phyloP scores from a whole-genome alignment of 2,888 invertebrate genomes.

The Trachelus troglodyta region DNA sequence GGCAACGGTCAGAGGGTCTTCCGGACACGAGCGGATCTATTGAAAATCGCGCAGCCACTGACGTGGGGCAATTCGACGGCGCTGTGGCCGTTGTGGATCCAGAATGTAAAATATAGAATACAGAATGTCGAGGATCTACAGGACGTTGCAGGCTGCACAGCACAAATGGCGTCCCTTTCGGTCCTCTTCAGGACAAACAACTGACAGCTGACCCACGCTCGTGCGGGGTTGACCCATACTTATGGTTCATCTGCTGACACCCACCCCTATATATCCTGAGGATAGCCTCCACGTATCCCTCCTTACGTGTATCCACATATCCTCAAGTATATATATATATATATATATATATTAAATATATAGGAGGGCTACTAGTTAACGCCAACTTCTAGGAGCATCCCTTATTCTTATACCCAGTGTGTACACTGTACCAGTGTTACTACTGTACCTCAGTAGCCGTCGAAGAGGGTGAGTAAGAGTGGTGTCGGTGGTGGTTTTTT shows the following conservation, averaged over 20 bases:
- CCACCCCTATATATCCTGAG: constrained; percentile 36
- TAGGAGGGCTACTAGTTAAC: not conserved
- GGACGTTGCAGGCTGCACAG: constrained; percentile 50
- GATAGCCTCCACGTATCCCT: constrained; percentile 1
- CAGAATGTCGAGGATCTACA: constrained; percentile 22
- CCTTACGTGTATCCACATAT: constrained; percentile 7
- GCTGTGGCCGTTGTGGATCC: constrained; percentile 32
- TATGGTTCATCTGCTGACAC: constrained; percentile 63
- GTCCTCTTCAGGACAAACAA: constrained; percentile 56
- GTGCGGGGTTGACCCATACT: constrained; percentile 62
- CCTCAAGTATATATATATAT: not conserved
- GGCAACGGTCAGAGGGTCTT: constrained; percentile 26
- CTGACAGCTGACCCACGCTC: constrained; percentile 65
- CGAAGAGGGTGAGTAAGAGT: not conserved
- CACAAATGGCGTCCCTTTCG: constrained; percentile 46
- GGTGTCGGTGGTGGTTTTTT: not conserved
- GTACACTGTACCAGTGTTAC: not conserved
- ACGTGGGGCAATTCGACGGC: constrained; percentile 41
- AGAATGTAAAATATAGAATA: not conserved
- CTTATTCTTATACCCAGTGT: not conserved
- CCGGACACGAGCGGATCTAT: constrained; percentile 25
- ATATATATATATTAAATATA: constrained; percentile 1
- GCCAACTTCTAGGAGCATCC: not conserved
- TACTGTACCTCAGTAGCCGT: not conserved
- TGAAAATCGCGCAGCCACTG: constrained; percentile 37